Percentiles rank a stretch among this genome's conserved stretches.
Conservation (phyloP, 2,113 vertebrate species). For the Brachyhypopomus gauderio region DNA sequence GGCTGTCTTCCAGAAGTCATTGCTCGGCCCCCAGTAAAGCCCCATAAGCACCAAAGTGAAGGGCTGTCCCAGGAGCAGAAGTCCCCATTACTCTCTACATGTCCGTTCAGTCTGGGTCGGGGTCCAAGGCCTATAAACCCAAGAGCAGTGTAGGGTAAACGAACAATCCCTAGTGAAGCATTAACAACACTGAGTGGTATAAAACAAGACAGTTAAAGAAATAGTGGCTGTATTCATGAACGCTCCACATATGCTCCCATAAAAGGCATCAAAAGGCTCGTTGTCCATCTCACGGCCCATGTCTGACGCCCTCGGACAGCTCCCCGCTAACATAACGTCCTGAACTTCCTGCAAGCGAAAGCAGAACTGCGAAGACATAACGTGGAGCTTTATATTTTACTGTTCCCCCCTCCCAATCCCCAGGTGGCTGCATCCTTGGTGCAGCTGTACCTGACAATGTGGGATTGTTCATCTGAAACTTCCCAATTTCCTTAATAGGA, state of each 20-base stretch:
- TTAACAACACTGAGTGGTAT: slow-evolving; percentile 33
- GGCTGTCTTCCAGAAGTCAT: not conserved
- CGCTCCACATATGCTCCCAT: slow-evolving; percentile 69
- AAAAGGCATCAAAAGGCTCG: slow-evolving; percentile 71
- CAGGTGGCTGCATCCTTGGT: slow-evolving; percentile 37
- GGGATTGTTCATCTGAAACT: slow-evolving; percentile 59
- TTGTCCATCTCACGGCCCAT: slow-evolving; percentile 70
- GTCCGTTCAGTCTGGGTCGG: slow-evolving; percentile 32
- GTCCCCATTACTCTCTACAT: slow-evolving; percentile 2
- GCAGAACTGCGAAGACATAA: slow-evolving; percentile 26
- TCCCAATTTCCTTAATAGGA: slow-evolving; percentile 71
- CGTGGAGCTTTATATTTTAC: slow-evolving; percentile 46
- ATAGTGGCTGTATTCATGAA: slow-evolving; percentile 67
- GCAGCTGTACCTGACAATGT: slow-evolving; percentile 70
- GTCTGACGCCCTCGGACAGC: slow-evolving; percentile 65
- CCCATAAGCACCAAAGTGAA: not conserved
- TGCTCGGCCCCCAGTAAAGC: not conserved
- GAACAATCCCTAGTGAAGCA: slow-evolving; percentile 51
- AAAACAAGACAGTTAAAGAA: slow-evolving; percentile 58
- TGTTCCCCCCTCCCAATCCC: slow-evolving; percentile 21
- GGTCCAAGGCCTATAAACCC: slow-evolving; percentile 28
- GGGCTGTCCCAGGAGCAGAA: not conserved
- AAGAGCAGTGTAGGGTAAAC: slow-evolving; percentile 52
- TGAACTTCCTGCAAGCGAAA: slow-evolving; percentile 64
- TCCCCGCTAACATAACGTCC: slow-evolving; percentile 61